Conservation (phyloP, 1,140 invertebrate genomes). For the Drosophila novamexicana region DNA sequence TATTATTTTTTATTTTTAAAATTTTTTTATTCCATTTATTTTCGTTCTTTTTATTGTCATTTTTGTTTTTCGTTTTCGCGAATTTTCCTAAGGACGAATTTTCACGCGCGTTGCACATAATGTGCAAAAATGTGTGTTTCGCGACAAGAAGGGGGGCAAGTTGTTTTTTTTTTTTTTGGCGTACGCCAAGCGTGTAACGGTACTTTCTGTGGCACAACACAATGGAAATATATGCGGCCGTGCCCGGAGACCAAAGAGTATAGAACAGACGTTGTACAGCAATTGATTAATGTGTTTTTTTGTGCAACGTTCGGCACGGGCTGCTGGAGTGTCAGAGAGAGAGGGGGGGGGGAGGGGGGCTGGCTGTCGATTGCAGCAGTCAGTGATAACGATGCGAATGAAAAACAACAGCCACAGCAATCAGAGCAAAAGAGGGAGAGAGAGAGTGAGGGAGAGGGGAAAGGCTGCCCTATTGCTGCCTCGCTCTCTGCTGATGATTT, state of each 20-base stretch:
- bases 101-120: conserved; percentile 78
- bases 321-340: neutral
- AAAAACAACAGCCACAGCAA: conserved; percentile 52
- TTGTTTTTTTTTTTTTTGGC: conserved; percentile 31
- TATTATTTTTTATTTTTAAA: conserved; percentile 6
- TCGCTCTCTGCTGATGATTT: conserved; percentile 66
- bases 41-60: conserved; percentile 11
- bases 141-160: conserved; percentile 2
- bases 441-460: neutral
- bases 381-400: conserved; percentile 78
- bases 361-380: conserved; percentile 74
- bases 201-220: conserved; percentile 62
- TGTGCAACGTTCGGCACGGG: conserved; percentile 27
- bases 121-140: conserved; percentile 40
- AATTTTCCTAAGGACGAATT: conserved; percentile 73
- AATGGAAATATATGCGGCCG: conserved; percentile 71
- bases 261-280: conserved; percentile 52
- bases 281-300: conserved; percentile 80
- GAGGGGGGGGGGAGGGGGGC: neutral
- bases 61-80: conserved; percentile 36
- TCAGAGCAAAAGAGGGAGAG: conserved; percentile 6
- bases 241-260: conserved; percentile 26
- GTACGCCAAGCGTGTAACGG: conserved; percentile 72
- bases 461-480: conserved; percentile 5
- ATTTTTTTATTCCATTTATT: conserved; percentile 18